Evolutionary conservation across 2,113 vertebrate genomes (phyloP).

Genomic region (Etheostoma cragini): DNA sequence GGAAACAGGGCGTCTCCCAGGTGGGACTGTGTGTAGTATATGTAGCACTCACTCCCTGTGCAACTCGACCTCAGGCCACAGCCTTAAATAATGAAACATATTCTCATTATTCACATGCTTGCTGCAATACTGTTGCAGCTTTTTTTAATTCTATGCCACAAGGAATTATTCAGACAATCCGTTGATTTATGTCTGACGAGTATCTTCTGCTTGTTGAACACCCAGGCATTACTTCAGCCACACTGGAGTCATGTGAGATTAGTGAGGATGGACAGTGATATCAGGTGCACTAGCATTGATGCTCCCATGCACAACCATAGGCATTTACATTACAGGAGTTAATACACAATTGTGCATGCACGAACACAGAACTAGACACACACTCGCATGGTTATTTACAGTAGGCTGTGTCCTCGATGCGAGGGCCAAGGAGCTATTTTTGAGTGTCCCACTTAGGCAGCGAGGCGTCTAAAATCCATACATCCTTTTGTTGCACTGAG

Average conservation of each 20-base stretch:
- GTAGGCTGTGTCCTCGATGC: constrained; percentile 62
- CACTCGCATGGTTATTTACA: constrained; percentile 43
- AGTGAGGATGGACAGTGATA: constrained; percentile 29
- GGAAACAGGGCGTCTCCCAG: constrained; percentile 29
- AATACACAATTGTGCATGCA: not conserved
- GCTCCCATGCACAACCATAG: not conserved
- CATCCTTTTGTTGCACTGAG: constrained; percentile 60
- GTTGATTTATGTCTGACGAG: constrained; percentile 7
- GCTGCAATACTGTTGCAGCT: constrained; percentile 8
- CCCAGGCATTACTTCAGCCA: constrained; percentile 29
- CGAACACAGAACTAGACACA: constrained; percentile 14
- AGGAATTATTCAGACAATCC: constrained; percentile 1
- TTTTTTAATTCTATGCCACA: not conserved
- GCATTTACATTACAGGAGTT: not conserved
- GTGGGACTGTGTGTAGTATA: constrained; percentile 34
- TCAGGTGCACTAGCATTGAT: constrained; percentile 42
- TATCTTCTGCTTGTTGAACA: constrained; percentile 10
- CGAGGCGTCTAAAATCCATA: constrained; percentile 77
- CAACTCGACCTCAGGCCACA: constrained; percentile 25
- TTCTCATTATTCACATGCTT: constrained; percentile 14
- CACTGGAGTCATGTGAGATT: constrained; percentile 17
- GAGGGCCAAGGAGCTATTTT: constrained; percentile 66
- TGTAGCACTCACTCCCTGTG: constrained; percentile 11
- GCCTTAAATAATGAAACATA: constrained; percentile 42
- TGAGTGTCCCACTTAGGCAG: constrained; percentile 81